These are phyloP conservation scores for Chymomyza costata DNA, from an alignment of 1,140 invertebrate species.

Conservation along the genomic window DNA sequence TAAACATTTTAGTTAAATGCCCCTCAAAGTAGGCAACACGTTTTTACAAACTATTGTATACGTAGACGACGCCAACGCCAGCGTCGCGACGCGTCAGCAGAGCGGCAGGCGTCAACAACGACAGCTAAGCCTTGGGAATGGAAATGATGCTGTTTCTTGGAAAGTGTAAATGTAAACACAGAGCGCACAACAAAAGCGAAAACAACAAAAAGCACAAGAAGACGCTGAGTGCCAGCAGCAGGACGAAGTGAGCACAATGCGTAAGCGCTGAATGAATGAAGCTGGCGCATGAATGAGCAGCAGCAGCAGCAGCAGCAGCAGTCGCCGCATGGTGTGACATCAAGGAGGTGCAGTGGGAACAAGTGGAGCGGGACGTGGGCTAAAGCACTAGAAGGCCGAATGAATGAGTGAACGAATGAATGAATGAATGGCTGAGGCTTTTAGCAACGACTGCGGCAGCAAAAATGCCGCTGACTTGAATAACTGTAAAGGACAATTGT, in stretches of 20 bases:
- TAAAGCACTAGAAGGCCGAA: conserved; percentile 12
- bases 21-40: conserved; percentile 63
- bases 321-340: too few relatives aligned
- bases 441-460: not conserved
- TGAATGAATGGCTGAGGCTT: too few relatives aligned
- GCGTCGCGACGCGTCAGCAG: too few relatives aligned
- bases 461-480: not conserved
- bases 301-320: conserved; percentile 2
- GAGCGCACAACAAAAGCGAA: conserved; percentile 53
- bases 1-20: conserved; percentile 73
- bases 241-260: too few relatives aligned
- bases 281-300: not conserved
- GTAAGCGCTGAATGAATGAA: conserved; percentile 51
- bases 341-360: too few relatives aligned
- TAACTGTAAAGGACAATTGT: conserved; percentile 53
- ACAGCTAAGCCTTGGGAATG: conserved; percentile 45
- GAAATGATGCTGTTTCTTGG: conserved; percentile 64
- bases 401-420: conserved; percentile 43
- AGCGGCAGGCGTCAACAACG: too few relatives aligned
- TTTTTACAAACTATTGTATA: too few relatives aligned
- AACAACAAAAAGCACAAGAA: not conserved
- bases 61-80: too few relatives aligned
- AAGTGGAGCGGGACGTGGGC: not conserved
- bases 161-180: conserved; percentile 71
- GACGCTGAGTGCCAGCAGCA: conserved; percentile 1